These are phyloP conservation scores for Leucoma salicis DNA, from an alignment of 2,888 invertebrate species.

Conservation along the genomic window DNA sequence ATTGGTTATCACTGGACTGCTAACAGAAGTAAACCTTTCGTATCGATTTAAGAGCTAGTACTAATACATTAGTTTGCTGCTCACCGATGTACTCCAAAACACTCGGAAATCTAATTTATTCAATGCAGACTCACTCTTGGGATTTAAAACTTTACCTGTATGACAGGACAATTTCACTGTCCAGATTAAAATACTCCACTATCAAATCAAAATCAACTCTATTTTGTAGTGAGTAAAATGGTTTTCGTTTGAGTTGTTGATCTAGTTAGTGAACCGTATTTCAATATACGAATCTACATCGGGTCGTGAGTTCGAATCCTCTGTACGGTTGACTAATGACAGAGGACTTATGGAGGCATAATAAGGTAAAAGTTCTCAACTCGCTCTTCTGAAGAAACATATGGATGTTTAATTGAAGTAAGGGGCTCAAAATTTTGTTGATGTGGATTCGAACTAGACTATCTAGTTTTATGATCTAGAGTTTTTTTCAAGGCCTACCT, in stretches of 20 bases:
- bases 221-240: not conserved
- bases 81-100: no score
- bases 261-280: conserved; percentile 10
- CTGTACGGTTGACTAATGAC: conserved; percentile 27
- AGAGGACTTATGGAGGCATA: conserved; percentile 21
- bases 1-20: no score
- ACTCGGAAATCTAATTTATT: no score
- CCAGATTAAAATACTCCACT: not conserved
- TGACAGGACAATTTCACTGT: not conserved
- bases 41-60: no score
- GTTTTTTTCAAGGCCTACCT: no score
- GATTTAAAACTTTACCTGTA: not conserved
- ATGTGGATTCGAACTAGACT: no score
- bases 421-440: no score
- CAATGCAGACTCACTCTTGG: no score
- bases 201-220: not conserved
- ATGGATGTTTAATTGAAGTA: conserved; percentile 1
- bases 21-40: no score
- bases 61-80: no score
- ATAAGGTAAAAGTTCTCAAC: conserved; percentile 22
- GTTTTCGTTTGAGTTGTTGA: not conserved
- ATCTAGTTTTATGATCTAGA: no score
- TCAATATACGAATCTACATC: conserved; percentile 16
- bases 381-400: conserved; percentile 13
- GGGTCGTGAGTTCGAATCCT: conserved; percentile 15